Percentiles rank a stretch among this genome's conserved stretches.
Evolutionary conservation across 2,888 invertebrate species (phyloP).

Genomic region (Pyrrhia umbra): DNA sequence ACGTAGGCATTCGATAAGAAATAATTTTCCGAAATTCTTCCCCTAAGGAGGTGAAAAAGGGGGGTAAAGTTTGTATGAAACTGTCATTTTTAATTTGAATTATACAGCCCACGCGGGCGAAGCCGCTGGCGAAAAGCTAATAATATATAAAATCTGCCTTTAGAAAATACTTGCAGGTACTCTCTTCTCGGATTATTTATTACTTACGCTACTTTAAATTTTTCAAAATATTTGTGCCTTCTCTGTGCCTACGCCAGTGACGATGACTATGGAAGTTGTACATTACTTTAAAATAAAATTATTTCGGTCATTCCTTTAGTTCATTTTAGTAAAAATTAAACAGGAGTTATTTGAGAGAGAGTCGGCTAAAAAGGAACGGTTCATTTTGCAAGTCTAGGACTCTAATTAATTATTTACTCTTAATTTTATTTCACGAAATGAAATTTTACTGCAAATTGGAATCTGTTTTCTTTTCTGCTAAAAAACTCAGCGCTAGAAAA

Average conservation of each 20-base stretch:
- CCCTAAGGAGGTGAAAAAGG: no score
- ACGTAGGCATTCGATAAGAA: no score
- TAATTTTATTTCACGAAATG: conserved; percentile 30
- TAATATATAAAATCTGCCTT: no score
- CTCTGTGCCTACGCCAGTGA: background rate
- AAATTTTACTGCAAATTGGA: conserved; percentile 12
- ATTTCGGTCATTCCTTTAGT: conserved; percentile 9
- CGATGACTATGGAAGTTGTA: background rate
- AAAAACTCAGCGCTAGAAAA: background rate
- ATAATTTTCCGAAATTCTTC: no score
- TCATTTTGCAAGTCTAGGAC: conserved; percentile 26
- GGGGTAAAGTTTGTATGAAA: no score
- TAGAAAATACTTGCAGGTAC: no score
- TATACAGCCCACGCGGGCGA: no score
- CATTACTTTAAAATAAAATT: background rate
- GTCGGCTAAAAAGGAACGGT: conserved; percentile 15
- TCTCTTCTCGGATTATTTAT: no score
- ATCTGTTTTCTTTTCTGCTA: conserved; percentile 4
- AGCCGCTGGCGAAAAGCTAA: no score
- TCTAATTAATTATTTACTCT: conserved; percentile 42
- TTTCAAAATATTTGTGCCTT: no score
- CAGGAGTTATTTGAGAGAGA: conserved; percentile 7
- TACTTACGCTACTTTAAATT: no score
- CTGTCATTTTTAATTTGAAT: no score
- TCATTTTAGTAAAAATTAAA: conserved; percentile 25